phyloP scores from a whole-genome alignment of 64 coral and sea anemone species.

The Anthopleura sola region DNA sequence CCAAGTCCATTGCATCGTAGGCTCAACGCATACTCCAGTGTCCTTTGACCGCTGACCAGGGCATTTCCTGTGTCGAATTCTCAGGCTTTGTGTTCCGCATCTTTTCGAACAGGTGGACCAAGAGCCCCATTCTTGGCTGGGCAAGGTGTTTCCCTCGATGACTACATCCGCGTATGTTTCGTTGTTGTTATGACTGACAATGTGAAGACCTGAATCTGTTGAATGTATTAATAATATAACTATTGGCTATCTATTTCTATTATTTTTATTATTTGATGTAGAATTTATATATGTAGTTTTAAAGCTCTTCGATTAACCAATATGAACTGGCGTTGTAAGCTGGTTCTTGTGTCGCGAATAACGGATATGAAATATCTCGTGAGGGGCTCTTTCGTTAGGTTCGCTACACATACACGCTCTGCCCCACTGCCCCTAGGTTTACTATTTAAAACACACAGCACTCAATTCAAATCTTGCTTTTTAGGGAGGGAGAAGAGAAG shows the following conservation, averaged over 20 bases:
- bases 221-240: background rate
- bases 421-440: too few relatives aligned
- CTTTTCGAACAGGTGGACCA: conserved; percentile 1
- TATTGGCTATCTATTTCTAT: background rate
- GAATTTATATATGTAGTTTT: too few relatives aligned
- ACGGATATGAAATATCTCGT: too few relatives aligned
- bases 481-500: too few relatives aligned
- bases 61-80: background rate
- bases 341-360: too few relatives aligned
- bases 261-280: too few relatives aligned
- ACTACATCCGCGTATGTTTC: background rate
- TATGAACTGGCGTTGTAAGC: too few relatives aligned
- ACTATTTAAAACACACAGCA: too few relatives aligned
- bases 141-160: background rate
- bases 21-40: conserved; percentile 12
- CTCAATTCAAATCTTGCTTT: too few relatives aligned
- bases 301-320: too few relatives aligned
- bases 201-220: background rate
- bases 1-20: conserved; percentile 27
- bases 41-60: conserved; percentile 13
- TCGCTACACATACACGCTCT: too few relatives aligned
- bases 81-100: background rate
- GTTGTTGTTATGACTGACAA: background rate
- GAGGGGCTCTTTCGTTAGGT: too few relatives aligned
- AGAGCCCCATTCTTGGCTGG: background rate